These are phyloP conservation scores for Acleris holmiana DNA, from an alignment of 2,888 invertebrate species.

Conservation along the genomic window DNA sequence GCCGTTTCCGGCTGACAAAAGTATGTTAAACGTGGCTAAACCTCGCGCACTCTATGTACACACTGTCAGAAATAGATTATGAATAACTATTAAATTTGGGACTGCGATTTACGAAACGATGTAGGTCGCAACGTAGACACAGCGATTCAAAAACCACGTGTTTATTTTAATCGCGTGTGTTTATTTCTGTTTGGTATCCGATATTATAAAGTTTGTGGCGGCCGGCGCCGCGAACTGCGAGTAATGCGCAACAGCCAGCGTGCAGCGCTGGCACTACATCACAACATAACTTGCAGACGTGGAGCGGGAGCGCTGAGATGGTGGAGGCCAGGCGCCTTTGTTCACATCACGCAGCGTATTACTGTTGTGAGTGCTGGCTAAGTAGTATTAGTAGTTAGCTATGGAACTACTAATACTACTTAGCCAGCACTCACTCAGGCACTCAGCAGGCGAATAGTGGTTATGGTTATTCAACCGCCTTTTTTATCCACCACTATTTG, in stretches of 20 bases:
- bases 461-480: too few species aligned
- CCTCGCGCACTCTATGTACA: not conserved
- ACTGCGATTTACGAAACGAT: conserved; percentile 16
- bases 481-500: too few species aligned
- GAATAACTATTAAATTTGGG: conserved; percentile 25
- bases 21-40: conserved; percentile 23
- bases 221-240: not conserved
- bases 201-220: conserved; percentile 1
- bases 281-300: too few species aligned
- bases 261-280: not conserved
- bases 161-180: conserved; percentile 5
- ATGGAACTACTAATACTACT: too few species aligned
- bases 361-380: too few species aligned
- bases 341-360: too few species aligned
- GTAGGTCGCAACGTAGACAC: conserved; percentile 19
- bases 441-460: too few species aligned
- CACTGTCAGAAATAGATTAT: conserved; percentile 34
- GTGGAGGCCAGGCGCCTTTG: too few species aligned
- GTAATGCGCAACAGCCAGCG: not conserved
- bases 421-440: too few species aligned
- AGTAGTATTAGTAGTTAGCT: too few species aligned
- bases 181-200: conserved; percentile 18
- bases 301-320: too few species aligned
- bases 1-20: conserved; percentile 18
- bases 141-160: conserved; percentile 9